Evolutionary conservation across 1,140 invertebrate genomes (phyloP), one percentile per base, ranked within the genome.

Genomic region (Diachasmimorpha longicaudata): DNA sequence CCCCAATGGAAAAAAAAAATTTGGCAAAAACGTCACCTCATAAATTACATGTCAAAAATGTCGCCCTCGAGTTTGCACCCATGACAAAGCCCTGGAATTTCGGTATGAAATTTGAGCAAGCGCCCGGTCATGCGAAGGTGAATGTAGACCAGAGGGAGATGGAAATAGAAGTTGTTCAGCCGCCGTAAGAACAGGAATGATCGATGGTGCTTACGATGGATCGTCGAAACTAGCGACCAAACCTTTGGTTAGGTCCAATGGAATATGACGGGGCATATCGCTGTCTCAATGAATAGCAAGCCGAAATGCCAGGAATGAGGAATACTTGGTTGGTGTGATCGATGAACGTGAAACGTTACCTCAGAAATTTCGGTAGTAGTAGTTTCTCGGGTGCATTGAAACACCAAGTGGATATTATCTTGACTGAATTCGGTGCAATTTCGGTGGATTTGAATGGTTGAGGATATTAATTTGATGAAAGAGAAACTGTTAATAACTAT

Each of bases 311-410:
- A 63, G 39, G 68, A 70, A 70, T 75, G 58, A 63, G 58, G 58
- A 46, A 68, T 74, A 69, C 68, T 63, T 37, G 44, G 79, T 67
- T 71, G n/a, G 75, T 76, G 72, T 81, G 81, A 84, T 84, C 77
- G 82, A 83, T 84, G 77, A 75, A 81, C 78, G 75, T 67, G 72
- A 77, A 76, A 79, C 74, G 79, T 78, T 78, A 72, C 48, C 16
- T 55, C 39, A 66, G 68, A 68, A 55, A 69, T 70, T 75, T 55
- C 19, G 19, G 25, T 11, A 46, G 63, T 25, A n/a, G 31, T 55
- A 72, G 36, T 52, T 58, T 55, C 5, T 19, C 31, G 23, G 58
- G 58, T 63, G 58, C 58, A 63, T 25, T 63, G 21, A 63, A 63
- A 63, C 58, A 63, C 58, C 19, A 31, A 25, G 58, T 63, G 58